Evolutionary conservation across 2,888 invertebrate genomes (phyloP).

Genomic region (Heliconius sara): DNA sequence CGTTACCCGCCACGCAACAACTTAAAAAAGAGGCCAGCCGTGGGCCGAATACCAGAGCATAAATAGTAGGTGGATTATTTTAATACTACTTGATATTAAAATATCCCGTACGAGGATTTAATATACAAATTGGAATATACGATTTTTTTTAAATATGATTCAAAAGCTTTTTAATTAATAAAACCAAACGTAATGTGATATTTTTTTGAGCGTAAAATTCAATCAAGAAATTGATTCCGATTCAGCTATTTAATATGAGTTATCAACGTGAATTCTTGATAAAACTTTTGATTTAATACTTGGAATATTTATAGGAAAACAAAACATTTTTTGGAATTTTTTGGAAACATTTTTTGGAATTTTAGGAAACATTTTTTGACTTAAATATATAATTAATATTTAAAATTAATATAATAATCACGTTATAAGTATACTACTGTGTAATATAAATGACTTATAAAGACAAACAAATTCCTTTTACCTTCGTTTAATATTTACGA

Average conservation of each 20-base stretch:
- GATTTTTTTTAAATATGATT: background rate
- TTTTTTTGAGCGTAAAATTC: slow-evolving; percentile 39
- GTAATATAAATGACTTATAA: background rate
- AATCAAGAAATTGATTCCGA: slow-evolving; percentile 44
- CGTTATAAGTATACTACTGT: background rate
- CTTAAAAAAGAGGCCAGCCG: too few species aligned
- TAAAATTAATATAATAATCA: too few species aligned
- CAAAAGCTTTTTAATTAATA: slow-evolving; percentile 41
- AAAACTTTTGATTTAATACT: background rate
- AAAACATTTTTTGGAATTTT: too few species aligned
- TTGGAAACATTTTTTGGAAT: too few species aligned
- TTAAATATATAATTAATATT: too few species aligned
- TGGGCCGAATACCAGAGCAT: too few species aligned
- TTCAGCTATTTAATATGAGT: background rate
- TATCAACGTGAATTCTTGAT: background rate
- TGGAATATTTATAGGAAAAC: background rate
- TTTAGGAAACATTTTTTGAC: background rate
- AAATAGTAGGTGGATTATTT: too few species aligned
- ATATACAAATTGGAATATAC: background rate
- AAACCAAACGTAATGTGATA: slow-evolving; percentile 36
- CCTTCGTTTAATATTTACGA: too few species aligned
- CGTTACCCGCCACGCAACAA: too few species aligned
- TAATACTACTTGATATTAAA: too few species aligned
- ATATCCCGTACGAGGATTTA: background rate
- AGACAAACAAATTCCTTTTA: too few species aligned